Evolutionary conservation across 2,113 vertebrate species (phyloP), one percentile per base, ranked within the genome.

Genomic region (Takifugu flavidus): DNA sequence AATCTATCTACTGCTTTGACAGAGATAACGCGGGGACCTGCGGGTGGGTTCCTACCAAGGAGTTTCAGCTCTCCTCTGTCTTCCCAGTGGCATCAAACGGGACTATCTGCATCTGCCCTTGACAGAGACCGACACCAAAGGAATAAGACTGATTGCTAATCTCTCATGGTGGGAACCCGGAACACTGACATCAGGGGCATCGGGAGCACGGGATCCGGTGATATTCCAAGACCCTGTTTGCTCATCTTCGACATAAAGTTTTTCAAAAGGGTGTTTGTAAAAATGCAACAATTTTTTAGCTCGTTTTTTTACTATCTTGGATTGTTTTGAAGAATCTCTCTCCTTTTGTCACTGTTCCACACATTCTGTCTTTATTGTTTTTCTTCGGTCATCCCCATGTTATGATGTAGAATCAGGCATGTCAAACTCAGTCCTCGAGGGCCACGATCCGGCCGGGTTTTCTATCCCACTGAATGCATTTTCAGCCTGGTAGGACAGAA

Each of bases 81-180:
- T 58, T 77, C 61, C 77, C 70, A 64, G 70, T 10, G 27, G 70
- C 77, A 82, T 87, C 84, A 85, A 86, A 83, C 67, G 57, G 49
- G 28, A 66, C 77, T 70, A 49, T 82, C 67, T 63, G 59, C 45
- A 56, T 54, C 56, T 80, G 66, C 65, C 82, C 82, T 61, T 75
- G 80, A 82, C 78, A 63, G 46, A 65, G 80, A 82, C 73, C 79
- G 75, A 67, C 82, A 85, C 75, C 70, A 71, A 74, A 80, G 81
- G 77, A 84, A 62, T 78, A 79, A 86, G 62, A 78, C 27, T 74
- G 79, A 86, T 83, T 79, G 78, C 72, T 64, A 77, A 74, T 75
- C 65, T 77, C 67, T 70, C 70, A 72, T 20, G 45, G 77, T 84
- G 81, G 82, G 82, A 85, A 83, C 26, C 51, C 70, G 53, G 62